Evolutionary conservation across 2,888 invertebrate genomes (phyloP).

Genomic region (Drosophila colorata): DNA sequence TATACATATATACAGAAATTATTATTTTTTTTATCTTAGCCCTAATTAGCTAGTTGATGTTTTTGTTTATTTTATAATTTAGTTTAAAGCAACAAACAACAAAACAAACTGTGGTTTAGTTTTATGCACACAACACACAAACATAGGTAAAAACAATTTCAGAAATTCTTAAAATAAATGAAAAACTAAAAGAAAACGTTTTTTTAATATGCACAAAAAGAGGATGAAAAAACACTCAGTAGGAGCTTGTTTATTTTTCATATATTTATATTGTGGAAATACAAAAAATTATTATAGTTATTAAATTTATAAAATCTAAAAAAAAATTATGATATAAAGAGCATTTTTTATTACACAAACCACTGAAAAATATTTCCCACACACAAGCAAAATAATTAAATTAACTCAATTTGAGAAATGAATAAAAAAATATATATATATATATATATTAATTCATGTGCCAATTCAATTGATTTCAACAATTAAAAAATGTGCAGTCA

Average conservation of each 20-base stretch:
- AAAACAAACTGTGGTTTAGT: conserved; percentile 79
- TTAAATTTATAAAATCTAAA: too few species aligned
- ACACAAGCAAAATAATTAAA: not conserved
- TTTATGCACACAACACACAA: conserved; percentile 59
- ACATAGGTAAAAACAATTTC: conserved; percentile 41
- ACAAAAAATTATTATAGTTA: not conserved
- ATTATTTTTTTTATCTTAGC: conserved; percentile 12
- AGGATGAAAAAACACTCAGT: too few species aligned
- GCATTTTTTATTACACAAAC: too few species aligned
- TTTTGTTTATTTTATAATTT: conserved; percentile 39
- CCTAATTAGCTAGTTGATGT: conserved; percentile 41
- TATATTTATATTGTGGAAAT: not conserved
- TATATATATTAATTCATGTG: too few species aligned
- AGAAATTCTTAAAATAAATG: conserved; percentile 15
- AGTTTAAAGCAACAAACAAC: conserved; percentile 47
- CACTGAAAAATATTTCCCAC: not conserved
- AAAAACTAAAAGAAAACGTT: conserved; percentile 19
- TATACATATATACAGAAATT: conserved; percentile 6
- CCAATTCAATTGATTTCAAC: not conserved
- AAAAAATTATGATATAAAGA: too few species aligned
- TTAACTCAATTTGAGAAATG: not conserved
- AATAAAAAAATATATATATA: not conserved
- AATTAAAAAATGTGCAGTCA: not conserved
- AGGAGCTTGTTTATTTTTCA: not conserved
- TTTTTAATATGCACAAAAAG: conserved; percentile 2